Evolutionary conservation across 2,113 vertebrate species (phyloP).

Genomic region (Leucopsar rothschildi): DNA sequence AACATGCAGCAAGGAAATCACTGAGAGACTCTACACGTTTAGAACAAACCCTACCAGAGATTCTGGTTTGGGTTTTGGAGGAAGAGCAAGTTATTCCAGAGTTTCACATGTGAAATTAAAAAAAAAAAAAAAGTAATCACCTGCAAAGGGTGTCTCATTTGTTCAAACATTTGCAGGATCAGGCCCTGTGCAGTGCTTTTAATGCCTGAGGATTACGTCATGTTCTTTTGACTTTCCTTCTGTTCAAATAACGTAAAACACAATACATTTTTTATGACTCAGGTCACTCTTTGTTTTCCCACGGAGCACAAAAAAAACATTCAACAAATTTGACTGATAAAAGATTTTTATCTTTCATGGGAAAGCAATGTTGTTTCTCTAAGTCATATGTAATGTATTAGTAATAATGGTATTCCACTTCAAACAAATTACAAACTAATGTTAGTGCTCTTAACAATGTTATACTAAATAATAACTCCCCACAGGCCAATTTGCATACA

Average conservation of each 20-base stretch:
- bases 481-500: conserved; percentile 69
- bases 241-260: conserved; percentile 35
- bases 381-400: conserved; percentile 58
- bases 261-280: conserved; percentile 56
- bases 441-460: conserved; percentile 64
- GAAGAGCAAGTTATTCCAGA: neutral
- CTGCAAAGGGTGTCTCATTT: neutral
- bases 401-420: conserved; percentile 68
- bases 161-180: neutral
- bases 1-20: neutral
- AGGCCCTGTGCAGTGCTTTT: neutral
- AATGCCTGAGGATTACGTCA: neutral
- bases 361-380: conserved; percentile 58
- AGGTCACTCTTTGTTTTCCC: conserved; percentile 66
- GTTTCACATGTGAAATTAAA: neutral
- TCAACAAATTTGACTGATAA: conserved; percentile 55
- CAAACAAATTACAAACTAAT: conserved; percentile 72
- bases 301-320: neutral
- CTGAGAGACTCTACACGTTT: neutral
- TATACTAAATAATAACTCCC: conserved; percentile 70
- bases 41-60: neutral
- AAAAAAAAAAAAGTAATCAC: neutral
- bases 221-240: conserved; percentile 48
- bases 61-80: neutral
- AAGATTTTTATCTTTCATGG: conserved; percentile 61